A percentile compares a stretch with the other conserved stretches of the same genome.
phyloP scores from a whole-genome alignment of 2,888 invertebrate genomes.

The Drosophila eohydei region DNA sequence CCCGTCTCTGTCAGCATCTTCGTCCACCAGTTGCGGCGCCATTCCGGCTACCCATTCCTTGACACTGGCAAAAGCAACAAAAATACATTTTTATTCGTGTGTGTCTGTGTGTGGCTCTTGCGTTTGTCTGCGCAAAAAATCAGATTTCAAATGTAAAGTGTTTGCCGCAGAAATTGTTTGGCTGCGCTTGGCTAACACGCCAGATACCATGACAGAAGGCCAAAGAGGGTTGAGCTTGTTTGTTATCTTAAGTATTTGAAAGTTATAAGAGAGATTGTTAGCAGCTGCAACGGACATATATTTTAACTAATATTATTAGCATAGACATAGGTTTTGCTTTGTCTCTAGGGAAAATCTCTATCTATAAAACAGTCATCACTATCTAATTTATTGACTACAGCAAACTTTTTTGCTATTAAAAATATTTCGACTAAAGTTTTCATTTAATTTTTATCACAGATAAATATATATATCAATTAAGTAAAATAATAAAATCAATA shows the following conservation, averaged over 20 bases:
- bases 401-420: too few species aligned
- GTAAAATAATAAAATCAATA: too few species aligned
- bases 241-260: neutral
- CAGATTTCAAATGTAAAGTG: slow-evolving; percentile 31
- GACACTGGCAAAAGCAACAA: slow-evolving; percentile 36
- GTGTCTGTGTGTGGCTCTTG: slow-evolving; percentile 3
- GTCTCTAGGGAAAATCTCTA: too few species aligned
- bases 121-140: slow-evolving; percentile 15
- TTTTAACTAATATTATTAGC: too few species aligned
- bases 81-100: slow-evolving; percentile 26
- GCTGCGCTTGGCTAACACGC: slow-evolving; percentile 31
- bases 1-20: slow-evolving; percentile 20
- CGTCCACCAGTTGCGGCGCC: slow-evolving; percentile 15
- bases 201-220: slow-evolving; percentile 16
- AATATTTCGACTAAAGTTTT: too few species aligned
- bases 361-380: too few species aligned
- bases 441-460: too few species aligned
- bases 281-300: too few species aligned
- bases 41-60: slow-evolving; percentile 10
- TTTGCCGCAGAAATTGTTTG: slow-evolving; percentile 39
- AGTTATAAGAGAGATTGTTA: too few species aligned
- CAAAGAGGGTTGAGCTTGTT: neutral
- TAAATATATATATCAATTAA: too few species aligned
- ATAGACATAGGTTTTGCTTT: too few species aligned
- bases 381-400: too few species aligned